phyloP scores from a whole-genome alignment of 2,888 invertebrate genomes.

The Cyclophora punctaria region DNA sequence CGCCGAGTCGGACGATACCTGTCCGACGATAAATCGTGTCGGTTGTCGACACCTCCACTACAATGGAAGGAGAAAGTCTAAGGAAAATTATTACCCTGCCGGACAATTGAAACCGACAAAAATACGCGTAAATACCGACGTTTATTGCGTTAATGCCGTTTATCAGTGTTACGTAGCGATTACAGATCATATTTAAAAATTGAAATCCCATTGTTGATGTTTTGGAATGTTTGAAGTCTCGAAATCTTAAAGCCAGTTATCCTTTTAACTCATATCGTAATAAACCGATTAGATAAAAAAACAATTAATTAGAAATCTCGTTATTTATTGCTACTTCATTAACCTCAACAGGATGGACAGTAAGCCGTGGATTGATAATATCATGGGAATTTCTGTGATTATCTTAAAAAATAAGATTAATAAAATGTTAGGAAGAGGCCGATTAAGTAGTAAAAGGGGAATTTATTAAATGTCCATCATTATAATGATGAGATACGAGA shows the following conservation, averaged over 20 bases:
- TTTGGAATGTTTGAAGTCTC: slow-evolving; percentile 2
- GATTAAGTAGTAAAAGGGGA: slow-evolving; percentile 13
- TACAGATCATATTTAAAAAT: too few relatives aligned
- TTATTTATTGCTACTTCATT: slow-evolving; percentile 9
- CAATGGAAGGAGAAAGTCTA: slow-evolving; percentile 67
- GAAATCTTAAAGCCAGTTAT: slow-evolving; percentile 1
- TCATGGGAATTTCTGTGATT: slow-evolving; percentile 9
- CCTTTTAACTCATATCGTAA: slow-evolving; percentile 7
- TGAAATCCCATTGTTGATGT: neutral
- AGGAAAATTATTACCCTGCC: slow-evolving; percentile 45
- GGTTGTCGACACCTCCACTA: slow-evolving; percentile 53
- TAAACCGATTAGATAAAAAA: slow-evolving; percentile 8
- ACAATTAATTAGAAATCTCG: slow-evolving; percentile 11
- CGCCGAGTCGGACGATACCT: slow-evolving; percentile 45
- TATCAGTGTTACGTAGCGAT: too few relatives aligned
- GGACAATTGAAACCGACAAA: slow-evolving; percentile 36
- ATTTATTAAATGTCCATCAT: slow-evolving; percentile 6
- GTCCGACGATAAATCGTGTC: slow-evolving; percentile 54
- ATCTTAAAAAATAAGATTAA: slow-evolving; percentile 1
- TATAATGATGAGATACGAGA: slow-evolving; percentile 6
- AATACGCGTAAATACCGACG: slow-evolving; percentile 30
- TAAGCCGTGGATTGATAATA: slow-evolving; percentile 7
- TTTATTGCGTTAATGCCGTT: neutral
- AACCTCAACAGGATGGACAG: slow-evolving; percentile 7
- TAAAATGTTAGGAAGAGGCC: neutral